Percentiles rank a stretch among this genome's conserved stretches.
These are phyloP conservation scores for Salminus brasiliensis DNA, from an alignment of 2,113 vertebrate genomes.

Conservation along the genomic window DNA sequence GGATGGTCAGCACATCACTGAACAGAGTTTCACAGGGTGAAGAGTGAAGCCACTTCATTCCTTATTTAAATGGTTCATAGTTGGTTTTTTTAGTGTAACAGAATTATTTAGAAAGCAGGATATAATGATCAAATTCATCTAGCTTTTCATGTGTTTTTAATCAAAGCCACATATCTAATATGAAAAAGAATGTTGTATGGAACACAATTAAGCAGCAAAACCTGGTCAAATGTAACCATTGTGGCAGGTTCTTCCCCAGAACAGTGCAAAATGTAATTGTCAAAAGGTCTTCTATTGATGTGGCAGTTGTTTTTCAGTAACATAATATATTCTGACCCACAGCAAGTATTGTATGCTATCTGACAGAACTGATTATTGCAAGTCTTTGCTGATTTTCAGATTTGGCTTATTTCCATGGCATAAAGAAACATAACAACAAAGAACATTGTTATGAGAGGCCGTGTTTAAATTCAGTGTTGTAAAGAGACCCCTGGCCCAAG, in stretches of 20 bases:
- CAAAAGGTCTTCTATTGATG: too few relatives aligned
- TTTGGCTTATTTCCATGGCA: not conserved
- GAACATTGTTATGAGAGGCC: not conserved
- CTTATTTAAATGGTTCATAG: constrained; percentile 63
- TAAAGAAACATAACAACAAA: not conserved
- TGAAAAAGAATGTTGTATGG: not conserved
- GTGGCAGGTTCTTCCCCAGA: not conserved
- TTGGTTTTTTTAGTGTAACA: constrained; percentile 45
- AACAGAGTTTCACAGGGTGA: constrained; percentile 24
- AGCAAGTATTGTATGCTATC: constrained; percentile 1
- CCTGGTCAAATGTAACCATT: not conserved
- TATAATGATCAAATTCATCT: not conserved
- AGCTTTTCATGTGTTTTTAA: not conserved
- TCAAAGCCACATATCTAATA: not conserved
- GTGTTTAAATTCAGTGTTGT: not conserved
- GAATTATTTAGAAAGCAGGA: not conserved
- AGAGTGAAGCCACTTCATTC: constrained; percentile 23
- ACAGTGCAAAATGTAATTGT: not conserved
- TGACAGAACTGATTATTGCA: not conserved
- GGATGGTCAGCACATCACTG: constrained; percentile 8
- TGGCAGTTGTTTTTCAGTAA: not conserved
- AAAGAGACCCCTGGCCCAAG: not conserved
- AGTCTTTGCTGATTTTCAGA: not conserved
- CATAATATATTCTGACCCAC: not conserved
- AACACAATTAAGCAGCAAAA: not conserved